Base-by-base conservation (phyloP, 2,888 invertebrate species). In the Ditylenchus weischeri region DNA sequence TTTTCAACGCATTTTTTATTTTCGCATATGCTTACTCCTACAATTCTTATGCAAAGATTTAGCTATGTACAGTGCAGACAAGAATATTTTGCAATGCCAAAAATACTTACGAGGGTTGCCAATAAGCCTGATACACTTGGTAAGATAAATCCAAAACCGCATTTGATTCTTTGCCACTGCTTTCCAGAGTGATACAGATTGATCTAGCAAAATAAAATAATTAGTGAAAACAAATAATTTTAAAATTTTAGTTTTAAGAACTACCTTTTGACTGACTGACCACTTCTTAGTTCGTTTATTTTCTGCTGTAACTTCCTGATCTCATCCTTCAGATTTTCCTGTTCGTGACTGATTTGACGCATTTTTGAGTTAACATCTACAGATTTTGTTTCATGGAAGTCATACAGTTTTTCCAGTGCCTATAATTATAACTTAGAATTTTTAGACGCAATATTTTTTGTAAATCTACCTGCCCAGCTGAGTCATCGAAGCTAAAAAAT, bases 61-160 rank as follows among this genome's bases (percentile, higher is more conserved):
- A n/a, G n/a, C n/a, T n/a, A n/a, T n/a, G n/a, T n/a, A n/a, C n/a
- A n/a, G n/a, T n/a, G n/a, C n/a, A n/a, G n/a, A n/a, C n/a, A n/a
- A n/a, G n/a, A n/a, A n/a, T n/a, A n/a, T n/a, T n/a, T n/a, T n/a
- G n/a, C n/a, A n/a, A n/a, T n/a, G n/a, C 29, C 2, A 29, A 43
- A 43, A 43, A 43, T 6, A 43, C 43, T 43, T 8, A 43, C 43
- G 43, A 43, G 10, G 81, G 78, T 11, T 65, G 66, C 81, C 81
- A 81, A 21, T 62, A 58, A 47, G 80, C 78, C 23, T 74, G 69
- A 50, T 62, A 65, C n/a, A 79, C 79, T 54, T 75, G 76, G 51
- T 76, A 76, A 15, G 66, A 66, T 36, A 72, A 47, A 29, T 66
- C 65, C 29, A 72, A 47, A 19, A 69, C 62, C 15, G 60, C 61